These are phyloP conservation scores for Parazoanthus atlanticus DNA, from an alignment of 92 coral and sea anemone genomes.

Conservation along the genomic window DNA sequence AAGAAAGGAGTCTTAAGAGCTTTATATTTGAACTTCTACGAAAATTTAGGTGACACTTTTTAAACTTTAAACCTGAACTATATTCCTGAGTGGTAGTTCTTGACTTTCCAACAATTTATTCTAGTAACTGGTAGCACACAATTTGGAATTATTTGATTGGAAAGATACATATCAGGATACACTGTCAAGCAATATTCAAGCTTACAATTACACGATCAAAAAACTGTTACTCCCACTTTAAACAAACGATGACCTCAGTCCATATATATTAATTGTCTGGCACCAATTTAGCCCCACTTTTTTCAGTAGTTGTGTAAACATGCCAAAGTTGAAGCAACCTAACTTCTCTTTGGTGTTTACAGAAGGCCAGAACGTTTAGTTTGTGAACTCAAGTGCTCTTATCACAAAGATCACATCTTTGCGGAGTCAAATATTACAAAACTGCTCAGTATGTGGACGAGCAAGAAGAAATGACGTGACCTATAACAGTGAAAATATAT, in stretches of 20 bases:
- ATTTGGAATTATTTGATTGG: background rate
- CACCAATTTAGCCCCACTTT: constrained; percentile 19
- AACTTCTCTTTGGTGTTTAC: constrained; percentile 8
- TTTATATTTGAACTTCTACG: too few relatives aligned
- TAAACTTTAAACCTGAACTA: too few relatives aligned
- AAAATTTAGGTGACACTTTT: background rate
- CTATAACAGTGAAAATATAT: background rate
- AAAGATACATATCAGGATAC: too few relatives aligned
- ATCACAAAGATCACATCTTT: constrained; percentile 18
- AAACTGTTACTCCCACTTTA: background rate
- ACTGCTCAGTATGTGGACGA: background rate
- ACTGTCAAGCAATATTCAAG: background rate
- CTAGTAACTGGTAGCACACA: too few relatives aligned
- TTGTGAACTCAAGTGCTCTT: constrained; percentile 9
- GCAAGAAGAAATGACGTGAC: constrained; percentile 9
- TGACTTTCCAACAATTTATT: background rate
- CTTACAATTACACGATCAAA: background rate
- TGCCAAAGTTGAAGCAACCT: constrained; percentile 19
- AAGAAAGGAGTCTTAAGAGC: too few relatives aligned
- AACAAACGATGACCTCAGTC: constrained; percentile 3
- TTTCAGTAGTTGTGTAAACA: constrained; percentile 23
- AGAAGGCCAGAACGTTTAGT: background rate
- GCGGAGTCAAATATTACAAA: constrained; percentile 37
- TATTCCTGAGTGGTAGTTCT: background rate
- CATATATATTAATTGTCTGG: background rate